Evolutionary conservation across 1,140 invertebrate genomes (phyloP).

Genomic region (Drosophila pruinosa): DNA sequence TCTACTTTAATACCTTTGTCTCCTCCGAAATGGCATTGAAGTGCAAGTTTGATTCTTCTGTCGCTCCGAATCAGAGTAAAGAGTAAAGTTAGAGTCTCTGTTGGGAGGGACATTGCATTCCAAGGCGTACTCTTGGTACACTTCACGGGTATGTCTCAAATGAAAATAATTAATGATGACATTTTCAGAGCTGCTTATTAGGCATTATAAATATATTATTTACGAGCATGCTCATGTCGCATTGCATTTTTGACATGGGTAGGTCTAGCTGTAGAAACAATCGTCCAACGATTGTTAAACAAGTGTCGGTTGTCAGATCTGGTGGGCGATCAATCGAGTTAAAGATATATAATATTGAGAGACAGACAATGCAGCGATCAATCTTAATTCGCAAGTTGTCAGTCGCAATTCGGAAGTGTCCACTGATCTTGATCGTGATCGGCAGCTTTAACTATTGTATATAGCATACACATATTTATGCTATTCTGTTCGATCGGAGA

Average conservation of each 20-base stretch:
- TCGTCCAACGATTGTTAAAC: constrained; percentile 6
- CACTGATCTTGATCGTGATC: not conserved
- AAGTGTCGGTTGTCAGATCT: constrained; percentile 1
- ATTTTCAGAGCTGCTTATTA: constrained; percentile 47
- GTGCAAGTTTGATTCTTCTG: constrained; percentile 21
- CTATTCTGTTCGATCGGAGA: not conserved
- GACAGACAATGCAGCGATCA: constrained; percentile 10
- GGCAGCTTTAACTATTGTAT: not conserved
- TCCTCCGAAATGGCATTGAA: constrained; percentile 8
- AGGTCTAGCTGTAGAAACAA: not conserved
- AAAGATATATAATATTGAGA: not conserved
- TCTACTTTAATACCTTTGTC: not conserved
- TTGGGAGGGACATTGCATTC: constrained; percentile 12
- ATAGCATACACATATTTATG: not conserved
- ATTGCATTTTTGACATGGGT: not conserved
- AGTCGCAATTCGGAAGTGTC: not conserved
- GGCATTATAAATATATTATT: constrained; percentile 50
- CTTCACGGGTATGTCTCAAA: constrained; percentile 31
- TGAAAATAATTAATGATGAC: constrained; percentile 69
- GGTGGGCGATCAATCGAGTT: constrained; percentile 19
- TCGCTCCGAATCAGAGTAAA: not conserved
- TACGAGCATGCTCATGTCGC: constrained; percentile 34
- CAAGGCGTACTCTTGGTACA: constrained; percentile 27
- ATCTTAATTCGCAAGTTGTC: constrained; percentile 45
- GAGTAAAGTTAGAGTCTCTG: not conserved